Base-by-base conservation (phyloP, 2,797 vertebrate species). In the Strix occidentalis region DNA sequence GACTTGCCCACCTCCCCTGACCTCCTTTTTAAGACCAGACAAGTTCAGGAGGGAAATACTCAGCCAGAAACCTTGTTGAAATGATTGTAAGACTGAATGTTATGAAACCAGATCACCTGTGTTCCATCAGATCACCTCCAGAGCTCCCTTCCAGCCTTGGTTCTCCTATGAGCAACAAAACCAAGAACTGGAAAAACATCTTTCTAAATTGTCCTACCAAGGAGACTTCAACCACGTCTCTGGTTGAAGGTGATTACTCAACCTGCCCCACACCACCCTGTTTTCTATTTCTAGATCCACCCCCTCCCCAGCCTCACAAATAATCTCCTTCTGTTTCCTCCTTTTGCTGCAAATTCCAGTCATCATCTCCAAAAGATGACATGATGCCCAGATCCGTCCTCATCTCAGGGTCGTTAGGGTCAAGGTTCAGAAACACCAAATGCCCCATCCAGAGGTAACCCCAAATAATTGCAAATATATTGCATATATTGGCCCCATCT, bases 361-460 rank as follows among this genome's bases (percentile, higher is more conserved):
- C 2, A 2, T 53, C 46, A 16, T 29, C 61, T 26, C 70, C 54
- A 39, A 60, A 9, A 31, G 26, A 28, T 4, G 51, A 39, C 6
- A 0, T 9, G 68, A 28, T 13, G 26, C 45, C 45, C 28, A 25
- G n/a, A 20, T 45, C 60, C 53, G 37, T 33, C 45, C 58, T 50
- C 28, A 11, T 24, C 37, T 66, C 53, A 28, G 37, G 60, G 39
- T 39, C 6, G 1, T 53, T 65, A 57, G 14, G 31, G 43, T 35
- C 10, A 14, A 57, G 16, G 66, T 16, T 63, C 43, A 71, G 50
- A 41, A 37, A 24, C 37, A 58, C 26, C 68, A 57, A 45, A 18
- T 0, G 0, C 15, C 39, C n/a, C 48, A 45, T 0, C 1, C 41
- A 87, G 57, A 54, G 35, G 26, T 57, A 58, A 72, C 43, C 11